These are phyloP conservation scores for Tamandua tetradactyla DNA, from an alignment of 2,797 vertebrate genomes.

Conservation along the genomic window DNA sequence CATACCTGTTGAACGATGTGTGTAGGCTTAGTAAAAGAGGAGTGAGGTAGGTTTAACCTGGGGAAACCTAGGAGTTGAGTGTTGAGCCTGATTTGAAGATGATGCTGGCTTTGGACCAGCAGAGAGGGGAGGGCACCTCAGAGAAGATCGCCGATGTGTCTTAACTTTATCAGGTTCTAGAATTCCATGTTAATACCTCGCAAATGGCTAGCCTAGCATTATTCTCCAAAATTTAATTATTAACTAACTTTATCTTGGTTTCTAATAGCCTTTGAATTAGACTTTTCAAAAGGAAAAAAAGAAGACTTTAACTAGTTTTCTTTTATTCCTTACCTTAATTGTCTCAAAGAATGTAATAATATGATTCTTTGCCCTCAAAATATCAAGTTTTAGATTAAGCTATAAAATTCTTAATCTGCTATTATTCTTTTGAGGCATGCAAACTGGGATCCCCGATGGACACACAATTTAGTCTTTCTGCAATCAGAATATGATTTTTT, in stretches of 20 bases:
- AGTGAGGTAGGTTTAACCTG: background rate
- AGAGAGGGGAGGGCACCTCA: background rate
- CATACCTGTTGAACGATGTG: conserved; percentile 8
- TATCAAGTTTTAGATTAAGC: background rate
- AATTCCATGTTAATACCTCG: conserved; percentile 50
- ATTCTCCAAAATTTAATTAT: conserved; percentile 70
- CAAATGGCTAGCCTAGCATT: conserved; percentile 23
- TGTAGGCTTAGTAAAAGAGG: background rate
- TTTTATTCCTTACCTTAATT: conserved; percentile 32
- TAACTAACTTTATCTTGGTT: conserved; percentile 68
- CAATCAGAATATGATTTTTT: conserved; percentile 56
- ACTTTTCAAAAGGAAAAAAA: conserved; percentile 47
- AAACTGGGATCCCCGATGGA: background rate
- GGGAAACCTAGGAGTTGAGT: background rate
- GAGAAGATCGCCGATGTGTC: background rate
- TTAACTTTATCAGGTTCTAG: conserved; percentile 52
- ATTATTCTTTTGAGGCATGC: conserved; percentile 3
- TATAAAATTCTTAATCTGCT: background rate
- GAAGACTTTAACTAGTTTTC: background rate
- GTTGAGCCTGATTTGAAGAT: background rate
- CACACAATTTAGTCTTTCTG: background rate
- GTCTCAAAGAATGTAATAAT: conserved; percentile 10
- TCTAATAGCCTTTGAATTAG: conserved; percentile 64
- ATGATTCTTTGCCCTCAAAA: conserved; percentile 10
- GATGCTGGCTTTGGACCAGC: background rate